These are phyloP conservation scores for Lophius piscatorius DNA, from an alignment of 2,113 vertebrate species.

Conservation along the genomic window DNA sequence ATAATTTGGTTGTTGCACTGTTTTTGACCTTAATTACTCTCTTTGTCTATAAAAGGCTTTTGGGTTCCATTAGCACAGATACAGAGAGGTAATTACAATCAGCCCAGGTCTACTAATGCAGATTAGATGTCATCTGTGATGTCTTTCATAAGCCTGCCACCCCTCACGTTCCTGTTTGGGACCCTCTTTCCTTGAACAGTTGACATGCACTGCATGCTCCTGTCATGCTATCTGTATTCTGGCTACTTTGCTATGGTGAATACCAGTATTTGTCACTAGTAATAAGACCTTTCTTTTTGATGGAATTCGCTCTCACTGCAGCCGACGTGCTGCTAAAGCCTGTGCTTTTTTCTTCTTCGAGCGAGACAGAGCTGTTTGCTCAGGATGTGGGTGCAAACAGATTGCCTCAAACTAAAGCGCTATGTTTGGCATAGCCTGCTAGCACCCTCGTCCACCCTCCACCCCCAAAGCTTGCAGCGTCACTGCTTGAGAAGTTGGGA, in stretches of 20 bases:
- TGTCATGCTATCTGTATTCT: slow-evolving; percentile 54
- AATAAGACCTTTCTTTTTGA: slow-evolving; percentile 70
- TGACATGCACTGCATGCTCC: slow-evolving; percentile 41
- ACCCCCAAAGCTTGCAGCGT: slow-evolving; percentile 17
- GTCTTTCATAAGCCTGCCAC: slow-evolving; percentile 62
- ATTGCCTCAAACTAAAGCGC: slow-evolving; percentile 45
- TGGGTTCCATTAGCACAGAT: slow-evolving; percentile 64
- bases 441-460: slow-evolving; percentile 19
- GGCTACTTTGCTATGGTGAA: slow-evolving; percentile 56
- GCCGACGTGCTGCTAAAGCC: slow-evolving; percentile 19
- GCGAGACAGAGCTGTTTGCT: slow-evolving; percentile 48
- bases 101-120: slow-evolving; percentile 59
- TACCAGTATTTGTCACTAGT: slow-evolving; percentile 61
- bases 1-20: background rate
- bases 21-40: slow-evolving; percentile 38
- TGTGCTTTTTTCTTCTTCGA: slow-evolving; percentile 52
- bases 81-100: slow-evolving; percentile 68
- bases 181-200: slow-evolving; percentile 39
- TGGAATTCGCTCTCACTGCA: slow-evolving; percentile 50
- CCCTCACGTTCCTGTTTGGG: slow-evolving; percentile 50
- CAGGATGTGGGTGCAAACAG: slow-evolving; percentile 53
- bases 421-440: slow-evolving; percentile 47
- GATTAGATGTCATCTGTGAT: slow-evolving; percentile 63
- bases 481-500: slow-evolving; percentile 14
- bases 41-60: slow-evolving; percentile 49